Evolutionary conservation across 37 sponge, comb jelly and placozoan genomes (phyloP).

Genomic region (Dysidea cf. avara): DNA sequence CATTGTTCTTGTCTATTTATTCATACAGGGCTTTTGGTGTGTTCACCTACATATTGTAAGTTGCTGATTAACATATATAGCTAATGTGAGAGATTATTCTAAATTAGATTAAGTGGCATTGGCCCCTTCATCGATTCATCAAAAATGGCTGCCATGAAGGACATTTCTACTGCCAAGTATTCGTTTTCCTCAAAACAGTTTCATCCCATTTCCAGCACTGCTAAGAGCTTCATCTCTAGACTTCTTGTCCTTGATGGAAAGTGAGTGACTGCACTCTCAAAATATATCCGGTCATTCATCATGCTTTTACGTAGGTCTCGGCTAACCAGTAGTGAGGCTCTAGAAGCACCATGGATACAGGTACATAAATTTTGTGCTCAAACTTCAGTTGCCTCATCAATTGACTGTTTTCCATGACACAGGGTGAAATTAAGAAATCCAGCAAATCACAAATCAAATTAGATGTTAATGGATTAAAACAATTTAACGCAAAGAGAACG

Average conservation of each 20-base stretch:
- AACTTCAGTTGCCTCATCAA: too few species aligned
- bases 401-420: too few species aligned
- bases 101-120: constrained; percentile 50
- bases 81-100: not conserved
- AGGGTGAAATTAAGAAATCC: too few species aligned
- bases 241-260: constrained; percentile 46
- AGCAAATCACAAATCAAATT: too few species aligned
- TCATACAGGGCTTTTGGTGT: not conserved
- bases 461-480: too few species aligned
- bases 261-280: constrained; percentile 17
- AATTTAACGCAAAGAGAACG: too few species aligned
- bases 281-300: too few species aligned
- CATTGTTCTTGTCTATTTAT: not conserved
- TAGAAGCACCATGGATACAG: too few species aligned
- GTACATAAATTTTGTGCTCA: too few species aligned
- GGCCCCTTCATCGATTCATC: constrained; percentile 66
- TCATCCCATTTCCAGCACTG: constrained; percentile 22
- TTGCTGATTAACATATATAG: not conserved
- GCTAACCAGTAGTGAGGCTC: too few species aligned
- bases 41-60: not conserved
- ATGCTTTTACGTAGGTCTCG: too few species aligned
- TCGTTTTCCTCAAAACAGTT: constrained; percentile 47
- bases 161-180: constrained; percentile 34
- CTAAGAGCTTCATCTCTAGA: constrained; percentile 40
- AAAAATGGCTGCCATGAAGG: constrained; percentile 45